Evolutionary conservation across 2,113 vertebrate species (phyloP), one percentile per base, ranked within the genome.

Genomic region (Lamprologus sp.): DNA sequence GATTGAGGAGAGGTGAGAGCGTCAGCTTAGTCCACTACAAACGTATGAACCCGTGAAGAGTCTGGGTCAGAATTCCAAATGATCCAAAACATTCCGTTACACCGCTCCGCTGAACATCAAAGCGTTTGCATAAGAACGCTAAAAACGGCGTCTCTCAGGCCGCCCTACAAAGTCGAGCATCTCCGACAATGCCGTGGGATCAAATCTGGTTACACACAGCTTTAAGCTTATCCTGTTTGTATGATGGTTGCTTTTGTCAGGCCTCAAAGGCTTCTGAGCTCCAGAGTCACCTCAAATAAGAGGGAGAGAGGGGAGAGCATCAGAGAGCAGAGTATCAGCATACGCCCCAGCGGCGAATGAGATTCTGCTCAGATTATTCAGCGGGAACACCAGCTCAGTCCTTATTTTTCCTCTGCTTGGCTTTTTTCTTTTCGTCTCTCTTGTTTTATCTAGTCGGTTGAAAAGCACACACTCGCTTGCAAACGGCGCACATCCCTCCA

Each of bases 201-300:
- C 87, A 93, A 89, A 91, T 93, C 87, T 90, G 83, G 79, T 89
- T 90, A 60, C 87, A 84, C 80, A 63, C 49, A 55, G 85, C 91
- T 92, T 83, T 17, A 3, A 70, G 89, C 79, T 88, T 60, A 89
- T 92, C 86, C 86, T 23, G 70, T 80, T 77, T 81, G 85, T 87
- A 87, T 91, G 90, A 87, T 85, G 73, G 75, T 65, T 90, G 90
- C 89, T 80, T 94, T 91, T 89, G 90, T 95, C 84, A 83, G 85
- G 88, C 70, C 88, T 93, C 87, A 94, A 87, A 95, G 87, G 87
- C 75, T 88, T 54, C 73, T 3, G 86, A 83, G 90, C 87, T 31
- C 21, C 13, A 2, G 77, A 89, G 53, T 87, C 92, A 87, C 82
- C 83, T 86, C 51, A 42, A 83, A 88, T 21, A 60, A 49, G 23